Percentiles rank a stretch among this genome's conserved stretches.
phyloP scores from a whole-genome alignment of 2,888 invertebrate genomes.

The Eledona agricola region DNA sequence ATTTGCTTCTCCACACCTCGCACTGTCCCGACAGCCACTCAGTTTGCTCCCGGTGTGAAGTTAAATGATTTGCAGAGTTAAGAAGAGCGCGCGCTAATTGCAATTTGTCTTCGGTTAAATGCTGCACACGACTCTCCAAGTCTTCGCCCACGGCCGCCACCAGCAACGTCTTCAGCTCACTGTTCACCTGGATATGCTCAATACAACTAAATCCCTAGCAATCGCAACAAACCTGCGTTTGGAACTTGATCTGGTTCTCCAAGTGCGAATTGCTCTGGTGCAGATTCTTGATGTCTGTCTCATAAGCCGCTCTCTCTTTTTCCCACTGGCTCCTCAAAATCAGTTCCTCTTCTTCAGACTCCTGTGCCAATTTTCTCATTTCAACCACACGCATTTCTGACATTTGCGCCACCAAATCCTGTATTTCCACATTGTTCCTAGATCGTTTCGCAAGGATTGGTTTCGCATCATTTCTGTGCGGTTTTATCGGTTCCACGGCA shows the following conservation, averaged over 20 bases:
- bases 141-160: slow-evolving; percentile 97
- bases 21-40: slow-evolving; percentile 94
- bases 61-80: slow-evolving; percentile 85
- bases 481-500: slow-evolving; percentile 81
- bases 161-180: slow-evolving; percentile 89
- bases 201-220: slow-evolving; percentile 18
- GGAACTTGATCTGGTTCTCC: slow-evolving; percentile 85
- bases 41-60: slow-evolving; percentile 90
- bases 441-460: slow-evolving; percentile 56
- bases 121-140: slow-evolving; percentile 86
- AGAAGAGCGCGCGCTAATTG: slow-evolving; percentile 85
- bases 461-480: slow-evolving; percentile 62
- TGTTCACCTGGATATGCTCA: slow-evolving; percentile 74
- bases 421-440: slow-evolving; percentile 64
- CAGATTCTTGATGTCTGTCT: slow-evolving; percentile 70
- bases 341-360: slow-evolving; percentile 60
- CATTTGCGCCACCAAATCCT: slow-evolving; percentile 75
- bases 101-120: slow-evolving; percentile 91
- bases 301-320: slow-evolving; percentile 65
- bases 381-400: slow-evolving; percentile 73
- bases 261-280: slow-evolving; percentile 75
- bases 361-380: slow-evolving; percentile 65
- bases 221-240: slow-evolving; percentile 71
- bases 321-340: slow-evolving; percentile 59
- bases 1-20: slow-evolving; percentile 97